phyloP scores from a whole-genome alignment of 1,140 invertebrate species.

The Himalopsyche phryganea region DNA sequence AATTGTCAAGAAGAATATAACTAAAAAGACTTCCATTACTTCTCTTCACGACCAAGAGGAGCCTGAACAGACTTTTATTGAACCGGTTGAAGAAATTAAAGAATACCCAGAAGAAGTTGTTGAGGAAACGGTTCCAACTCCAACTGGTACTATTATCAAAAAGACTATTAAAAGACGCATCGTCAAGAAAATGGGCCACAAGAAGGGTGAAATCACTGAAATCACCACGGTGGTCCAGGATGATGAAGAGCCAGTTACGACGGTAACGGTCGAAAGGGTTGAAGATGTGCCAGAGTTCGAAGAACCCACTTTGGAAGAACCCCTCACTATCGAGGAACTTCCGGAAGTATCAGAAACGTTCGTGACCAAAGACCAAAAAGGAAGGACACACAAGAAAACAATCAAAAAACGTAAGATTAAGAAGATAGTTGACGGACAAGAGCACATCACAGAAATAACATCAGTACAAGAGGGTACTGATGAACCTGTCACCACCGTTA shows the following conservation, averaged over 20 bases:
- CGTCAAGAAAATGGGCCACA: constrained; percentile 21
- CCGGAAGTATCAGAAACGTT: constrained; percentile 19
- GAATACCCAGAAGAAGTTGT: constrained; percentile 15
- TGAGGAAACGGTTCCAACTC: constrained; percentile 7
- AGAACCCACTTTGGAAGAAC: constrained; percentile 7
- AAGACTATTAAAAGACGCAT: constrained; percentile 30
- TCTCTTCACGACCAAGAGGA: constrained; percentile 2
- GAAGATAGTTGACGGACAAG: constrained; percentile 37
- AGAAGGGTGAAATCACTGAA: constrained; percentile 37
- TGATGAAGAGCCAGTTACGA: constrained; percentile 38
- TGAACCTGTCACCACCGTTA: constrained; percentile 35
- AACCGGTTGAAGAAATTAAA: constrained; percentile 4
- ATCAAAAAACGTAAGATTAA: constrained; percentile 38
- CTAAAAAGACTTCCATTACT: not conserved
- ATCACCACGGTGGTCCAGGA: constrained; percentile 39
- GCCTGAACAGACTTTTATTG: not conserved
- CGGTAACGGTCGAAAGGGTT: constrained; percentile 30
- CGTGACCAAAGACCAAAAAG: constrained; percentile 8
- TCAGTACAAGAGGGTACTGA: constrained; percentile 42
- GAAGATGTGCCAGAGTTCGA: constrained; percentile 10
- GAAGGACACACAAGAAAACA: constrained; percentile 31
- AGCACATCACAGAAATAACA: constrained; percentile 47
- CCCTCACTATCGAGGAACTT: constrained; percentile 36
- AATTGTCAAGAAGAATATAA: constrained; percentile 15
- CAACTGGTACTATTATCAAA: constrained; percentile 28